Evolutionary conservation across 2,888 invertebrate genomes (phyloP).

Genomic region (Loripinus fragilis): DNA sequence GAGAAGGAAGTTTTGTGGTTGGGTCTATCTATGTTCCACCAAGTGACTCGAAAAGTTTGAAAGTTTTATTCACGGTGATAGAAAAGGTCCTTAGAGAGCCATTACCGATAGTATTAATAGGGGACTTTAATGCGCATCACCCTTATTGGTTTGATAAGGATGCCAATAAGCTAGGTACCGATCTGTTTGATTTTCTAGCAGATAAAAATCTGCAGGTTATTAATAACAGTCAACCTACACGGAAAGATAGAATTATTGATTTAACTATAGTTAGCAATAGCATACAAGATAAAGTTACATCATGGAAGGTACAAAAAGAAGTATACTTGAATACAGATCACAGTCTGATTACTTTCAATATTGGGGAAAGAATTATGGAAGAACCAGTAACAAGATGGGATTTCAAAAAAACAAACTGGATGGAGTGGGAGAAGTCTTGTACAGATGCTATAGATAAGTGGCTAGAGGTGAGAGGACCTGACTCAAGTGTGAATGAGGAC

Average conservation of each 20-base stretch:
- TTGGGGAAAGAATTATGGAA: background rate
- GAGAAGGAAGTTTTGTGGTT: background rate
- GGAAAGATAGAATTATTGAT: constrained; percentile 29
- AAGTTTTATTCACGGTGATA: background rate
- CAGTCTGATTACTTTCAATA: constrained; percentile 14
- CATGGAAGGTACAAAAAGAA: constrained; percentile 27
- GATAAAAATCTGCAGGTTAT: background rate
- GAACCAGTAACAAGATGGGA: constrained; percentile 1
- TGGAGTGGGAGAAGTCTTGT: background rate
- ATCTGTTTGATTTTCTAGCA: background rate
- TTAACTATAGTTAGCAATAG: background rate
- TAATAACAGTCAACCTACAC: constrained; percentile 17
- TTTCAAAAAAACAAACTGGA: constrained; percentile 8
- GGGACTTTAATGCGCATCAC: constrained; percentile 32
- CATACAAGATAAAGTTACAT: background rate
- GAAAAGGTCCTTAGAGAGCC: background rate
- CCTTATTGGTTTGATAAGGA: constrained; percentile 23
- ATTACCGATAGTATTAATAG: constrained; percentile 18
- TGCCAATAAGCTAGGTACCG: constrained; percentile 20
- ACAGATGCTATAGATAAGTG: background rate
- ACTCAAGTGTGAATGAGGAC: background rate
- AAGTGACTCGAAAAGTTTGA: constrained; percentile 15
- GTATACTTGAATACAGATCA: constrained; percentile 28
- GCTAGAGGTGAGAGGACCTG: background rate
- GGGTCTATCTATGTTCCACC: constrained; percentile 23